Evolutionary conservation across 2,113 vertebrate species (phyloP).

Genomic region (Lophotis ruficrista): DNA sequence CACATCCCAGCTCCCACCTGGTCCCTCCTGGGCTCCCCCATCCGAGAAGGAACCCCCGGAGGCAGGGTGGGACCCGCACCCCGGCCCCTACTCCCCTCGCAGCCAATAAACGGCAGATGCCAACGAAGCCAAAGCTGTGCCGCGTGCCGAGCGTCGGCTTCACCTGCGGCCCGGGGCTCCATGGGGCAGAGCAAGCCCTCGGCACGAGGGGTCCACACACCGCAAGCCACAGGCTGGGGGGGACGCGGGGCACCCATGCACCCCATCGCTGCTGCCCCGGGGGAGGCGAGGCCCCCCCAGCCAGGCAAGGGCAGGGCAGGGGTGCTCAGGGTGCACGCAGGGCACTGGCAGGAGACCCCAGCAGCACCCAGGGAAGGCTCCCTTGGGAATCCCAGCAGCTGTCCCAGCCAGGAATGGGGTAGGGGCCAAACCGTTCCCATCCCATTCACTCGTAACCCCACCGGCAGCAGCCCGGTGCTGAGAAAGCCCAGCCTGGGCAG

Average conservation of each 20-base stretch:
- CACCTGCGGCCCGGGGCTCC: background rate
- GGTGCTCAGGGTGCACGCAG: fast-evolving
- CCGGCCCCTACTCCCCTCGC: background rate
- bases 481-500: background rate
- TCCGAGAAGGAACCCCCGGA: background rate
- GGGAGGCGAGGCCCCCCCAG: background rate
- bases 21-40: background rate
- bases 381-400: background rate
- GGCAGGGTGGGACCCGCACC: background rate
- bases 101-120: conserved; percentile 59
- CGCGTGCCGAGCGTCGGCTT: background rate
- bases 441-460: fast-evolving
- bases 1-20: background rate
- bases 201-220: fast-evolving
- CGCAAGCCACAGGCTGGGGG: fast-evolving
- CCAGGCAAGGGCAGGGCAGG: background rate
- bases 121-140: background rate
- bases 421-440: background rate
- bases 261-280: background rate
- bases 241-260: fast-evolving
- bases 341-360: background rate
- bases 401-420: background rate
- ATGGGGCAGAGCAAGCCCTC: background rate
- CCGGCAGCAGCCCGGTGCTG: background rate
- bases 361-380: background rate